Conservation (phyloP, 1,140 invertebrate genomes). For the Zophobas atratus region DNA sequence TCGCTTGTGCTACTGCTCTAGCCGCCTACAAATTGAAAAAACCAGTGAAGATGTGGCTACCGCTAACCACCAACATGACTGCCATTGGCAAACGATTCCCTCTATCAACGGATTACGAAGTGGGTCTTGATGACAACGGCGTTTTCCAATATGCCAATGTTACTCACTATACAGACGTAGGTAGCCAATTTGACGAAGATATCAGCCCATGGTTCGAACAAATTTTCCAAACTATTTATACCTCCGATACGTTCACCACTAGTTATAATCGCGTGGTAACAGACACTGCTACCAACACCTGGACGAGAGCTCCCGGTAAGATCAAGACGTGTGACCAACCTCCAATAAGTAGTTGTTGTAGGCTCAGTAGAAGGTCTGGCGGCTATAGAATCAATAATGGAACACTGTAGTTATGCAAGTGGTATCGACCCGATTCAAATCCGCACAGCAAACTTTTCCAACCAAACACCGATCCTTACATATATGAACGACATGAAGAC, state of each 20-base stretch:
- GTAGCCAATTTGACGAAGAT: conserved; percentile 63
- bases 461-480: conserved; percentile 51
- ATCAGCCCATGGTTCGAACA: conserved; percentile 39
- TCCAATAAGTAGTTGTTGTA: neutral
- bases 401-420: conserved; percentile 73
- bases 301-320: conserved; percentile 68
- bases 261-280: conserved; percentile 70
- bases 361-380: conserved; percentile 70
- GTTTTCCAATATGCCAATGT: conserved; percentile 78
- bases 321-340: neutral
- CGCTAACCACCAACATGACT: conserved; percentile 78
- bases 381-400: too few relatives aligned
- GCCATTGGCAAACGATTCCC: conserved; percentile 72
- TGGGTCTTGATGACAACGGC: conserved; percentile 77
- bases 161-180: conserved; percentile 77
- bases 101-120: conserved; percentile 76
- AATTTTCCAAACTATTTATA: conserved; percentile 63
- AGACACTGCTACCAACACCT: conserved; percentile 68
- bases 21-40: conserved; percentile 72
- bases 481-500: conserved; percentile 75
- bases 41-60: conserved; percentile 74
- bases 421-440: conserved; percentile 80
- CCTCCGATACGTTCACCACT: conserved; percentile 71
- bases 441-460: conserved; percentile 74
- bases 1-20: conserved; percentile 72